A percentile compares a stretch with the other conserved stretches of the same genome.
These are phyloP conservation scores for Anabacerthia variegaticeps DNA, from an alignment of 2,797 vertebrate genomes.

Conservation along the genomic window DNA sequence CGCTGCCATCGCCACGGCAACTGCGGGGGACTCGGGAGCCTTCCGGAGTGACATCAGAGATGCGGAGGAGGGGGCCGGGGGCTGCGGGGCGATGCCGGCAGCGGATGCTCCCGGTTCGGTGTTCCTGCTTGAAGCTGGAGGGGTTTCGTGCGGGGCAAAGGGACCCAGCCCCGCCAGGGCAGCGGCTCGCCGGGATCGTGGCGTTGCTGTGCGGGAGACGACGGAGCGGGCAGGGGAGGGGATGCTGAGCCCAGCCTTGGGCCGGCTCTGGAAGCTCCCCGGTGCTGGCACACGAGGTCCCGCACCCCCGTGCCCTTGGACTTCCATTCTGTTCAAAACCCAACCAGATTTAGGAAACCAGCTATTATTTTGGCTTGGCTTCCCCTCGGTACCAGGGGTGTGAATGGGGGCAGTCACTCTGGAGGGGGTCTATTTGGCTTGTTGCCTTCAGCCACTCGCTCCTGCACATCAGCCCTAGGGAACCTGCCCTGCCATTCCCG, in stretches of 20 bases:
- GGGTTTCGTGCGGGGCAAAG: neutral
- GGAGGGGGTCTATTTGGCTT: fast-evolving
- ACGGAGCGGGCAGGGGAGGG: fast-evolving
- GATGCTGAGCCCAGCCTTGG: neutral
- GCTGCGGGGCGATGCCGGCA: neutral
- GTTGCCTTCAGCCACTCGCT: fast-evolving
- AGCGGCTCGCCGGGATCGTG: neutral
- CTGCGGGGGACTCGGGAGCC: conserved; percentile 8
- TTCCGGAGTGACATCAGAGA: conserved; percentile 58
- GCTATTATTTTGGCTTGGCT: neutral
- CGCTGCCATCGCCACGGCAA: conserved; percentile 57
- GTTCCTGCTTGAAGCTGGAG: neutral
- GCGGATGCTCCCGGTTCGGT: neutral
- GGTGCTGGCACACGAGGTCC: fast-evolving
- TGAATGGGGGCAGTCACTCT: neutral
- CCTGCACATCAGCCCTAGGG: neutral
- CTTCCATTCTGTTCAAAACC: fast-evolving
- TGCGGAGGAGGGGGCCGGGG: neutral
- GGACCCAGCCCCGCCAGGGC: neutral
- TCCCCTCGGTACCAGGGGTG: fast-evolving
- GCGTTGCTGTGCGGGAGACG: fast-evolving
- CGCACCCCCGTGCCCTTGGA: fast-evolving
- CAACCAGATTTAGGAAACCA: neutral
- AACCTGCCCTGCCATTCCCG: neutral
- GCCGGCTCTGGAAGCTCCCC: neutral